Evolutionary conservation across 2,888 invertebrate genomes (phyloP), one percentile per base, ranked within the genome.

Genomic region (Caenorhabditis sp.): DNA sequence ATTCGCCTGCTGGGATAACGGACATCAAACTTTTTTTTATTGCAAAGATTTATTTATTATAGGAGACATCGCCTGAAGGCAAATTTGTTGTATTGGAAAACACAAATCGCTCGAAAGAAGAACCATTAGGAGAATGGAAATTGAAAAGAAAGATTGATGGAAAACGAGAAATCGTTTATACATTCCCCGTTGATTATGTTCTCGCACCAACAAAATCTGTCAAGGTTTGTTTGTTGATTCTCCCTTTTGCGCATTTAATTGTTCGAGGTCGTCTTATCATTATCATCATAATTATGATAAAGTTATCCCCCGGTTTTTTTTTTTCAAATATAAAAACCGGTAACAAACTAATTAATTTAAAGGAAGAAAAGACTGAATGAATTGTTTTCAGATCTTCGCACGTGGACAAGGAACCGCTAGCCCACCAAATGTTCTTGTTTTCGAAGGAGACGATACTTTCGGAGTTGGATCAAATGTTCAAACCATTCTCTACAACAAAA

Each of bases 61-160:
- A 79, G 79, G 90, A 90, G 76, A 89, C 88, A 62, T 83, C 87
- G 69, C 88, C 89, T 4, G 89, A 89, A 69, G 90, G 89, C 51
- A 89, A 89, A 72, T 90, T 84, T 81, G 88, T 90, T 77, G 81
- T 86, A 27, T 78, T 90, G 24, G 90, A 79, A 49, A 79, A 79
- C 68, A 79, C 73, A 4, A 69, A 77, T 55, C 65, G 77, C 50
- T 54, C 51, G 1, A 79, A 77, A 53, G 79, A 89, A 53, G 88
- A 89, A 37, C 67, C 69, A 27, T 66, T 82, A 26, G 87, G 87
- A 60, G 88, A 88, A 61, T 89, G 88, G 89, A 88, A 83, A 62
- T 64, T 89, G 73, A 86, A 83, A 73, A 78, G 89, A 62, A 79
- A 79, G 63, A 83, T 89, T 58, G 89, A 89, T 74, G 87, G 87